phyloP scores from a whole-genome alignment of 2,888 invertebrate genomes.

The Apodemia duryi region DNA sequence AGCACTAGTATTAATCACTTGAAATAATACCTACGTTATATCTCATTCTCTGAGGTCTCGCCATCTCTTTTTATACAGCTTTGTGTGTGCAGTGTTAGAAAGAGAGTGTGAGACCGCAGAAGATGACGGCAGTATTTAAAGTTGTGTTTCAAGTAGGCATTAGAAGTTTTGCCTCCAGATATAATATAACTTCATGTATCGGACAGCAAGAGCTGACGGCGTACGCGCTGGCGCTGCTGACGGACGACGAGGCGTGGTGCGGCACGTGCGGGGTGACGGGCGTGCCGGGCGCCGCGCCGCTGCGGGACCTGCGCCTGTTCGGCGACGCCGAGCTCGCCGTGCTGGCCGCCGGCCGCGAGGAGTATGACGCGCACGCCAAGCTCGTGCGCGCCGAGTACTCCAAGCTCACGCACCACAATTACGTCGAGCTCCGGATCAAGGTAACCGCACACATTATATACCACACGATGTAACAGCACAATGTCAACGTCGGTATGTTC shows the following conservation, averaged over 20 bases:
- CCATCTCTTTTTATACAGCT: no score
- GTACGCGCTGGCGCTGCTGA: conserved; percentile 62
- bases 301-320: conserved; percentile 60
- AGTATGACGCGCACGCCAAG: conserved; percentile 62
- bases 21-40: no score
- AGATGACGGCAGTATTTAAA: no score
- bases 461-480: no score
- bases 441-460: conserved; percentile 38
- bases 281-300: conserved; percentile 29
- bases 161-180: no score
- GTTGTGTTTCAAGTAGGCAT: no score
- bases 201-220: conserved; percentile 62
- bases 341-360: conserved; percentile 53
- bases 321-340: conserved; percentile 68
- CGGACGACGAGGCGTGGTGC: conserved; percentile 61
- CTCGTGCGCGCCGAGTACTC: conserved; percentile 62
- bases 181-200: no score
- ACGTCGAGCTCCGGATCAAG: conserved; percentile 60
- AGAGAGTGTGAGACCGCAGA: no score
- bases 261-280: conserved; percentile 39
- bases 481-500: no score
- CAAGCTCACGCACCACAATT: conserved; percentile 47
- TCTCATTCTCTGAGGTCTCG: no score
- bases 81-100: no score
- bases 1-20: no score